Conservation (phyloP, 2,888 invertebrate genomes). For the Orthosia gracilis region DNA sequence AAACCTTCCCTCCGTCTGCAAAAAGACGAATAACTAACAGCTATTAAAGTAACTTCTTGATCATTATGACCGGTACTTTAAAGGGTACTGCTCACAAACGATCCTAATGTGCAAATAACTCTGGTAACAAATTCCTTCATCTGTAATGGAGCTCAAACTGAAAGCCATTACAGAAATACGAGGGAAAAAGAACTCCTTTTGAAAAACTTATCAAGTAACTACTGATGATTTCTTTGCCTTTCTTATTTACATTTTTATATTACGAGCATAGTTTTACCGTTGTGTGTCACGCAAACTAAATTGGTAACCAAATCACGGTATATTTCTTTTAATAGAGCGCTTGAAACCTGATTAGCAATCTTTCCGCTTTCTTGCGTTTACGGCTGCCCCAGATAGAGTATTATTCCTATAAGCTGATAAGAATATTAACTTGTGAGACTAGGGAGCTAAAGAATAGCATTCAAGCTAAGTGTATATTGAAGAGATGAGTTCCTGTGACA, state of each 20-base stretch:
- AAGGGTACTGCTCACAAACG: conserved; percentile 5
- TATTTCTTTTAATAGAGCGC: conserved; percentile 42
- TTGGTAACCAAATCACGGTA: conserved; percentile 41
- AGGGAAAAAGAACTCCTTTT: background rate
- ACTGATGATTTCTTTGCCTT: conserved; percentile 34
- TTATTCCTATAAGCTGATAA: conserved; percentile 19
- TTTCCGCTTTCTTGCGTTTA: conserved; percentile 48
- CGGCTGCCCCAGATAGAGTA: conserved; percentile 12
- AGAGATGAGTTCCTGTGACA: conserved; percentile 11
- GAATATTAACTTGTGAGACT: conserved; percentile 22
- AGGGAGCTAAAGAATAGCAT: background rate
- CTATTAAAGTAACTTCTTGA: conserved; percentile 19
- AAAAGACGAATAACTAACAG: conserved; percentile 21
- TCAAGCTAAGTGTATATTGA: conserved; percentile 12
- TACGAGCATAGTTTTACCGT: conserved; percentile 48
- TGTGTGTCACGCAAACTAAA: conserved; percentile 52
- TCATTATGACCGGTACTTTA: conserved; percentile 22
- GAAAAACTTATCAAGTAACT: conserved; percentile 36
- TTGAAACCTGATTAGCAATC: conserved; percentile 51
- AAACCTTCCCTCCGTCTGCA: background rate
- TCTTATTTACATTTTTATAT: conserved; percentile 54
- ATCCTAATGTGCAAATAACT: conserved; percentile 18
- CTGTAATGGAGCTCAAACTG: conserved; percentile 26
- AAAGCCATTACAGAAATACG: conserved; percentile 19
- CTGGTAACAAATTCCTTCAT: conserved; percentile 13